Evolutionary conservation across 2,888 invertebrate genomes (phyloP).

Genomic region (Octonoba sinensis): DNA sequence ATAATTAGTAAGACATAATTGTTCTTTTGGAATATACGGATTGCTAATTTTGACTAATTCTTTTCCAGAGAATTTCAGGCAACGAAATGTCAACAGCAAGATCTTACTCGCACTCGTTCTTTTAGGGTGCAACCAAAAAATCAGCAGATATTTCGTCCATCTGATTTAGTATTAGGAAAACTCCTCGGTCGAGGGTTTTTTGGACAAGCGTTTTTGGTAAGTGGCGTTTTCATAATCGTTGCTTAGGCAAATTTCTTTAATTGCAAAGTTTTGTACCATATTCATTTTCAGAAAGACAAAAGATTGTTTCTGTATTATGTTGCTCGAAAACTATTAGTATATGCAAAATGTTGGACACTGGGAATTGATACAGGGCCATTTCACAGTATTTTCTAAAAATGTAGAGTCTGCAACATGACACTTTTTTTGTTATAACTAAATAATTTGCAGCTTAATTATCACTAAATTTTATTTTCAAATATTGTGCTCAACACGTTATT

Average conservation of each 20-base stretch:
- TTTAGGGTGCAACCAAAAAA: slow-evolving; percentile 81
- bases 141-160: slow-evolving; percentile 87
- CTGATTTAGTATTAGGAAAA: slow-evolving; percentile 88
- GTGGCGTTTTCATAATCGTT: background rate
- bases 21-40: too few species aligned
- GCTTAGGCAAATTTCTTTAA: background rate
- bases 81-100: slow-evolving; percentile 71
- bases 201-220: slow-evolving; percentile 79
- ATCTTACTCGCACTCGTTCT: slow-evolving; percentile 87
- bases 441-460: too few species aligned
- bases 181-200: slow-evolving; percentile 93
- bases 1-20: too few species aligned
- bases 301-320: background rate
- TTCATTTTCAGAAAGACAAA: background rate
- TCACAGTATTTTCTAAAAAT: too few species aligned
- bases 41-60: background rate
- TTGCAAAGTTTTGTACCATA: background rate
- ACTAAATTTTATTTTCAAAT: too few species aligned
- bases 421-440: too few species aligned
- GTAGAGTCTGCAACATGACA: too few species aligned
- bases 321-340: background rate
- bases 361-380: too few species aligned
- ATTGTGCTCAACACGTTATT: too few species aligned
- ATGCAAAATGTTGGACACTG: too few species aligned
- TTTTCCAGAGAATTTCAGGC: background rate